Conservation (phyloP, 1,140 invertebrate genomes). For the Phymorhynchus buccinoides region DNA sequence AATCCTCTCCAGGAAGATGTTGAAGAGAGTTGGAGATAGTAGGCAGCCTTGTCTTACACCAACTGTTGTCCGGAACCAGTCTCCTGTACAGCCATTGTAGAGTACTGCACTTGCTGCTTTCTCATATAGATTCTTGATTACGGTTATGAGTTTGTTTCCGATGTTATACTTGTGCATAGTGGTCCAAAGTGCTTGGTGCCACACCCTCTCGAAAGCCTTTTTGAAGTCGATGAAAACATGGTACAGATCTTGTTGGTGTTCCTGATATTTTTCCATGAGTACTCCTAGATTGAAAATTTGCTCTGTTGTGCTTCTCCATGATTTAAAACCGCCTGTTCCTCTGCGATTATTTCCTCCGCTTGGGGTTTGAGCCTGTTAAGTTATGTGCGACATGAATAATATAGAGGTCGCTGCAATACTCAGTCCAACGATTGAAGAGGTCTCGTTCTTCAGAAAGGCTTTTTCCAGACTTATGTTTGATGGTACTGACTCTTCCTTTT, state of each 20-base stretch:
- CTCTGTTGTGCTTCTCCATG: background rate
- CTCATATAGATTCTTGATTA: background rate
- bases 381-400: too few species aligned
- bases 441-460: too few species aligned
- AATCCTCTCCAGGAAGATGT: background rate
- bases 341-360: background rate
- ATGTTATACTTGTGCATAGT: too few species aligned
- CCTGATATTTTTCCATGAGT: too few species aligned
- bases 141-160: too few species aligned
- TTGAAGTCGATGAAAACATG: too few species aligned
- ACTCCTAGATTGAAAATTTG: background rate
- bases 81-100: background rate
- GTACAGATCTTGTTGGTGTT: background rate
- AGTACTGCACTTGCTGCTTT: background rate
- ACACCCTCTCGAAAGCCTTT: too few species aligned
- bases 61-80: background rate
- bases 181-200: too few species aligned
- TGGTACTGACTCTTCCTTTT: too few species aligned
- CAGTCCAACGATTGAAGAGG: too few species aligned
- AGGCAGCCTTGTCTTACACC: background rate
- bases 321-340: background rate
- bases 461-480: too few species aligned
- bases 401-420: too few species aligned
- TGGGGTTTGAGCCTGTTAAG: background rate
- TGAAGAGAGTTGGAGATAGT: background rate